Evolutionary conservation across 2,888 invertebrate species (phyloP), one percentile per base, ranked within the genome.

Genomic region (Zelleria hepariella): DNA sequence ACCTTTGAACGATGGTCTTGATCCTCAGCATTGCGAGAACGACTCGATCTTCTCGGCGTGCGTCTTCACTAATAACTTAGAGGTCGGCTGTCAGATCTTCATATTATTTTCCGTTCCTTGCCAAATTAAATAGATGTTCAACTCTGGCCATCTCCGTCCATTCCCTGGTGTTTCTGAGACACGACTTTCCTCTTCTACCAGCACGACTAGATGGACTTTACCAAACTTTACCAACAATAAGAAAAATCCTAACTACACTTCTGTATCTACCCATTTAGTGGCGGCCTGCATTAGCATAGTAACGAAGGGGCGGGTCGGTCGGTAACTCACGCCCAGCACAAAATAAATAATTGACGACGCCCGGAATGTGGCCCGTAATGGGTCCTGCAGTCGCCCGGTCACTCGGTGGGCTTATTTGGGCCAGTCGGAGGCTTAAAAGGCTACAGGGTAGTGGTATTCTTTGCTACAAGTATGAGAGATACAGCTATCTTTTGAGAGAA

Each of bases 321-420:
- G 75, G 82, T 84, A 81, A 81, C 82, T 84, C 84, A 86, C 87
- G 83, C 86, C 82, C 86, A 73, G 74, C 70, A 82, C 80, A 78
- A 85, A 83, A 86, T 86, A 86, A 87, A 86, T 83, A 82, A 83
- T 80, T 77, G 72, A 71, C 73, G 68, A n/a, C n/a, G n/a, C n/a
- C 63, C 67, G 66, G 82, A 86, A 86, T 85, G 84, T 82, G 70
- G 71, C 67, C 48, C 58, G 24, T 24, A 24, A 24, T 25, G 53
- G 53, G 24, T 24, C 53, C 32, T 42, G 10, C 15, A 15, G 32
- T 42, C 32, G 32, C 15, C 15, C 32, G 32, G 32, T 42, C 32
- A 15, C 15, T 42, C 32, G 15, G 32, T 42, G 32, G 32, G 32
- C 32, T 42, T 42, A 42, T 10, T 42, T 47, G 23, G 48, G 52